Conservation (phyloP, 2,113 vertebrate genomes). For the Cynopterus brachyotis region DNA sequence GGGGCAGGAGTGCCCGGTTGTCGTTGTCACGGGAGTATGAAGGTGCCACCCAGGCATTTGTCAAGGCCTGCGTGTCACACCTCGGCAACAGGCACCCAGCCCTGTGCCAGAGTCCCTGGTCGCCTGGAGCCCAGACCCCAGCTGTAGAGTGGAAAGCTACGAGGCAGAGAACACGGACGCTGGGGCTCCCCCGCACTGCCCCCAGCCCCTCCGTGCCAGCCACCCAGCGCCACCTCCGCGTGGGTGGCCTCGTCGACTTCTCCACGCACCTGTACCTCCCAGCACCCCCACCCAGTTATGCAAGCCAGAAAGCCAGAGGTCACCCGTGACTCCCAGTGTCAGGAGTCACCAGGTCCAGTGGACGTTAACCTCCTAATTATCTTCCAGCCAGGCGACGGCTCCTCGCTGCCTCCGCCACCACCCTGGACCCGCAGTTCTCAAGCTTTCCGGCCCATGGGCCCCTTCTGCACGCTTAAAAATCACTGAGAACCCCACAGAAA, state of each 20-base stretch:
- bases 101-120: not conserved
- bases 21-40: not conserved
- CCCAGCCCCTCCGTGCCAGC: not conserved
- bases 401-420: not conserved
- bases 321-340: not conserved
- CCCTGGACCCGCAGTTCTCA: not conserved
- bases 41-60: not conserved
- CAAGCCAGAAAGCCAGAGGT: not conserved
- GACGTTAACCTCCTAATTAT: not conserved
- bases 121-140: not conserved
- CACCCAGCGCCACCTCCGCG: not conserved
- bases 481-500: not conserved
- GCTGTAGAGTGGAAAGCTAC: not conserved
- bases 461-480: not conserved
- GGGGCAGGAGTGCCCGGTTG: not conserved
- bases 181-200: not conserved
- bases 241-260: not conserved
- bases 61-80: not conserved
- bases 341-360: not conserved
- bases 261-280: not conserved
- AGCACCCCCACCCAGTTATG: not conserved
- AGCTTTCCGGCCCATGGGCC: not conserved
- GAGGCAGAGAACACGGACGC: rapidly evolving
- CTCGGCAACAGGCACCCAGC: not conserved
- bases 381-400: not conserved